phyloP scores from a whole-genome alignment of 2,113 vertebrate species.

The Aegypius monachus region DNA sequence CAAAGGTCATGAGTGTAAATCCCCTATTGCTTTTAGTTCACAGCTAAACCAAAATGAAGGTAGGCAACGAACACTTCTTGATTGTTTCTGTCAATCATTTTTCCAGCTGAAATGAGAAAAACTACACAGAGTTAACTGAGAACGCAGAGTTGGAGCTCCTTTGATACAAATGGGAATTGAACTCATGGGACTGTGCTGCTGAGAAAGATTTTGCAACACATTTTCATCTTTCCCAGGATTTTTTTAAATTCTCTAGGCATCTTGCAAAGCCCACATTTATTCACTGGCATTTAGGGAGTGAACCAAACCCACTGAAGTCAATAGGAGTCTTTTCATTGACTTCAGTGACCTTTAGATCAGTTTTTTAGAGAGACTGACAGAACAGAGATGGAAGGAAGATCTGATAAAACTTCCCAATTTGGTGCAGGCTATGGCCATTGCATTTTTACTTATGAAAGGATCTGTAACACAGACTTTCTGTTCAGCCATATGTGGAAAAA shows the following conservation, averaged over 20 bases:
- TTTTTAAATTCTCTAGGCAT: background rate
- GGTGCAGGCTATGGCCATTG: background rate
- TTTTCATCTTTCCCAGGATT: conserved; percentile 19
- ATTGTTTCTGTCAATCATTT: conserved; percentile 67
- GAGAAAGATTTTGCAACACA: background rate
- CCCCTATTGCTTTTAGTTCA: conserved; percentile 32
- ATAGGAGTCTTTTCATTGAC: conserved; percentile 45
- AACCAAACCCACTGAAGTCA: conserved; percentile 24
- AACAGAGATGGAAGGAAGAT: background rate
- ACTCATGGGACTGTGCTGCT: background rate
- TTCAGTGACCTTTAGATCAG: conserved; percentile 44
- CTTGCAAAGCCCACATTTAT: conserved; percentile 23
- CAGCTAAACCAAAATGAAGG: conserved; percentile 33
- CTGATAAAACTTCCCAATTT: background rate
- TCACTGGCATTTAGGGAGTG: conserved; percentile 12
- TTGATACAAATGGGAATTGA: conserved; percentile 18
- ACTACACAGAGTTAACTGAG: conserved; percentile 49
- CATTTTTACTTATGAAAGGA: background rate
- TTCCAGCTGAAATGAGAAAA: conserved; percentile 49
- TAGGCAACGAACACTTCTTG: conserved; percentile 21
- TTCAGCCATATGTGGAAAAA: background rate
- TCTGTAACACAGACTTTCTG: background rate
- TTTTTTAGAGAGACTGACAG: background rate
- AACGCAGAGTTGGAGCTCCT: conserved; percentile 2
- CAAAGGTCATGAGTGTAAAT: conserved; percentile 43